Evolutionary conservation across 2,797 vertebrate species (phyloP).

Genomic region (Onychomys arenicola): DNA sequence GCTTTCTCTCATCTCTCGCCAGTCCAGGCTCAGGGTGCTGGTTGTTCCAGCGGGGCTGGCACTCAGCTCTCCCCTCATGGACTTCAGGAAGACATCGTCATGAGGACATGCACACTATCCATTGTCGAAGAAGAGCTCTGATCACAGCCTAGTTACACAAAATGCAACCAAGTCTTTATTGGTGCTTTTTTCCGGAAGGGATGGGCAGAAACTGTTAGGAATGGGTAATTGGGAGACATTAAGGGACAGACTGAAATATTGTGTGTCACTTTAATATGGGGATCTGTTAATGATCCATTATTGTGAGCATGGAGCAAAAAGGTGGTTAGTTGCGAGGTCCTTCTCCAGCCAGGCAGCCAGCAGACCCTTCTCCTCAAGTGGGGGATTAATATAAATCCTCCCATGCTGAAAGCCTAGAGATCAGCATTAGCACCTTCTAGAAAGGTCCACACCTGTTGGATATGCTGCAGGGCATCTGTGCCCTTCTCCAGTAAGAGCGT

Average conservation of each 20-base stretch:
- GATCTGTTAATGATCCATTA: background rate
- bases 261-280: background rate
- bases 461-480: background rate
- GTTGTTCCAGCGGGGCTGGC: background rate
- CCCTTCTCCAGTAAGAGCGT: background rate
- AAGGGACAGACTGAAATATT: constrained; percentile 57
- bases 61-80: accelerated
- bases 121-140: constrained; percentile 6
- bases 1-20: background rate
- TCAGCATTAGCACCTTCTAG: constrained; percentile 8
- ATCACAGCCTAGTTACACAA: constrained; percentile 69
- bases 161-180: constrained; percentile 4
- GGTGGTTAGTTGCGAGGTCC: background rate
- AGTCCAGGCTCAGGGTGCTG: background rate
- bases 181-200: constrained; percentile 1
- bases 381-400: background rate
- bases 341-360: background rate
- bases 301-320: background rate
- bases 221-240: constrained; percentile 46
- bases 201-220: constrained; percentile 18
- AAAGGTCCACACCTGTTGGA: background rate
- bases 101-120: background rate
- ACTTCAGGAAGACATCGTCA: background rate
- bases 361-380: constrained; percentile 41
- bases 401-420: background rate